Percentiles rank a stretch among this genome's conserved stretches.
Conservation (phyloP, 64 coral and sea anemone species). For the Cladopsammia gracilis region DNA sequence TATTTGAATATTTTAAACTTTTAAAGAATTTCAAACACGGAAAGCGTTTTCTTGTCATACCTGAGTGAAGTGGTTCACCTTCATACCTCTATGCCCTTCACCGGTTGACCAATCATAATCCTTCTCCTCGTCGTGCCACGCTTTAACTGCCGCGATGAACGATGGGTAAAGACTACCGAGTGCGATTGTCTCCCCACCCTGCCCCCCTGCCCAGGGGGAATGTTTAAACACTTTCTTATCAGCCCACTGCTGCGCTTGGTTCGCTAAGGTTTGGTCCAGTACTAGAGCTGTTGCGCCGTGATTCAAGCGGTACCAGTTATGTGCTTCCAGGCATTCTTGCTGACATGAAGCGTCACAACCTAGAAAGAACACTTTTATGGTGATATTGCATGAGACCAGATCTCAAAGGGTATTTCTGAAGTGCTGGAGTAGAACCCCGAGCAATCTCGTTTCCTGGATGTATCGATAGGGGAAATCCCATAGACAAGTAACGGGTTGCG, state of each 20-base stretch:
- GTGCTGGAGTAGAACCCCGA: too few relatives aligned
- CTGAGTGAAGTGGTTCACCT: slow-evolving; percentile 86
- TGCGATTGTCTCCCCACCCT: slow-evolving; percentile 90
- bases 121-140: slow-evolving; percentile 94
- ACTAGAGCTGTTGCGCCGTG: slow-evolving; percentile 74
- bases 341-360: slow-evolving; percentile 87
- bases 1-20: not conserved
- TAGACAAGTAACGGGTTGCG: too few relatives aligned
- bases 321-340: slow-evolving; percentile 75
- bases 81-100: slow-evolving; percentile 4
- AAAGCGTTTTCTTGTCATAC: not conserved
- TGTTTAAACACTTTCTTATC: slow-evolving; percentile 84
- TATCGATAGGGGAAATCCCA: too few relatives aligned
- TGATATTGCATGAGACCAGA: not conserved
- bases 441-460: too few relatives aligned
- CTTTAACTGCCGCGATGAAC: slow-evolving; percentile 91
- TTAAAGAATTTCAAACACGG: not conserved
- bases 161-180: slow-evolving; percentile 84
- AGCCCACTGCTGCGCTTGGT: slow-evolving; percentile 88
- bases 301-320: slow-evolving; percentile 86
- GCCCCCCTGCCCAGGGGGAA: slow-evolving; percentile 90
- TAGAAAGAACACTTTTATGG: not conserved
- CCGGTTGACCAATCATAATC: slow-evolving; percentile 88
- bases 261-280: slow-evolving; percentile 77
- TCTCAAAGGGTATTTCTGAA: too few relatives aligned